Evolutionary conservation across 1,140 invertebrate species (phyloP), one percentile per base, ranked within the genome.

Genomic region (Helicorthomorpha holstii): DNA sequence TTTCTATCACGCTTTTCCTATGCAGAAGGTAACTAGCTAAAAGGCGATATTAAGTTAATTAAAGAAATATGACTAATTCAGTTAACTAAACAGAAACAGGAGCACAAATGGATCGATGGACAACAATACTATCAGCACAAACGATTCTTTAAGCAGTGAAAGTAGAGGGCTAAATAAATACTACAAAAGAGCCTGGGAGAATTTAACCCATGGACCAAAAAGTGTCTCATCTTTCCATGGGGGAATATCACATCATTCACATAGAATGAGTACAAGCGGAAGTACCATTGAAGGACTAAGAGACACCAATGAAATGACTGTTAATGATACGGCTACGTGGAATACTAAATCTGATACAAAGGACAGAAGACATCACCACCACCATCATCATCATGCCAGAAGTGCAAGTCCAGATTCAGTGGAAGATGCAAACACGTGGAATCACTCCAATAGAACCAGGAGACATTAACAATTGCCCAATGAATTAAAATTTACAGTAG

Each of bases 101-200:
- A 49, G 27, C 14, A 49, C 50, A 24, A 45, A 44, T 21, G 52
- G 46, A 27, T 53, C 41, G 14, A 55, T 52, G 48, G 63, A 66
- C 51, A 63, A 64, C 53, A 60, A 58, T 26, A 67, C 64, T 14
- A 61, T 66, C 23, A 60, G 58, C 16, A 63, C 64, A 41, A 57
- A 63, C 54, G 60, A 68, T 48, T 83, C 83, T 52, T 82, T 82
- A 47, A 86, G 83, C 0, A 49, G 59, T 46, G 85, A 87, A 58
- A 84, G 83, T 16, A 74, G 85, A 42, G 77, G 85, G 29, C 70
- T 91, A 49, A 90, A 88, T 65, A 78, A 85, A 58, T 82, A 81
- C 61, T 92, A 92, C 68, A 75, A 85, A 19, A 81, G 87, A 64
- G 87, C 87, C 2, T 92, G 88, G 88, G 85, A 90, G 61, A 89